Conservation (phyloP, 1,140 invertebrate genomes). For the Ceratosolen fusciceps region DNA sequence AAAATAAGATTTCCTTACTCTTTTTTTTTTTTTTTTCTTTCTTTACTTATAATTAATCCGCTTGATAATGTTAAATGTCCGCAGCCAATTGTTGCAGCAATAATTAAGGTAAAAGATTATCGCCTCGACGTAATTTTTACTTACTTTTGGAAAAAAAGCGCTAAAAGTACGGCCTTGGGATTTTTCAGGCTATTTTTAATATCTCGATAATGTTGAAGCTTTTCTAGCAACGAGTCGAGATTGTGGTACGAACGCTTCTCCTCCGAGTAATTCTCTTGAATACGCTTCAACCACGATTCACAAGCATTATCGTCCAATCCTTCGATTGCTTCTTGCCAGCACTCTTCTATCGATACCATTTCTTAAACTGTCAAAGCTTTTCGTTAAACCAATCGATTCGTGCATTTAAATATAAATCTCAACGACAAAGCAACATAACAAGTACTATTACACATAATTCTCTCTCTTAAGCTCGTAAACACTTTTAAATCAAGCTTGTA, state of each 20-base stretch:
- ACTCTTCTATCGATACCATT: conserved; percentile 66
- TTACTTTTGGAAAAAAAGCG: conserved; percentile 75
- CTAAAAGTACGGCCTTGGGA: conserved; percentile 69
- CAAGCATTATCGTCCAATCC: conserved; percentile 58
- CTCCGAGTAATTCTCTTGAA: conserved; percentile 66
- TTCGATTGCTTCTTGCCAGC: conserved; percentile 66
- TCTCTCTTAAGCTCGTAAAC: too few species aligned
- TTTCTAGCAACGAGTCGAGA: conserved; percentile 68
- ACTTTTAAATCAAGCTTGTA: too few species aligned
- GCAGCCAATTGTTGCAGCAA: too few species aligned
- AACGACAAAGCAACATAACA: too few species aligned
- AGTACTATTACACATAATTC: too few species aligned
- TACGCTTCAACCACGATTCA: conserved; percentile 62
- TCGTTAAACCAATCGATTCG: too few species aligned
- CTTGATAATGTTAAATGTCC: neutral
- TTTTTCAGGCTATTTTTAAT: conserved; percentile 68
- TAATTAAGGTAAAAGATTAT: too few species aligned
- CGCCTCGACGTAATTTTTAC: conserved; percentile 41
- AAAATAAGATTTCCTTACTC: conserved; percentile 38
- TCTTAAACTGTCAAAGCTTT: neutral
- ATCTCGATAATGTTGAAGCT: conserved; percentile 70
- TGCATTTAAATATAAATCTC: too few species aligned
- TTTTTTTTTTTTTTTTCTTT: neutral
- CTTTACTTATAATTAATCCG: neutral
- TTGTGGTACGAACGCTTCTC: conserved; percentile 71